Evolutionary conservation across 2,113 vertebrate species (phyloP), one percentile per base, ranked within the genome.

Genomic region (Diadophis punctatus): DNA sequence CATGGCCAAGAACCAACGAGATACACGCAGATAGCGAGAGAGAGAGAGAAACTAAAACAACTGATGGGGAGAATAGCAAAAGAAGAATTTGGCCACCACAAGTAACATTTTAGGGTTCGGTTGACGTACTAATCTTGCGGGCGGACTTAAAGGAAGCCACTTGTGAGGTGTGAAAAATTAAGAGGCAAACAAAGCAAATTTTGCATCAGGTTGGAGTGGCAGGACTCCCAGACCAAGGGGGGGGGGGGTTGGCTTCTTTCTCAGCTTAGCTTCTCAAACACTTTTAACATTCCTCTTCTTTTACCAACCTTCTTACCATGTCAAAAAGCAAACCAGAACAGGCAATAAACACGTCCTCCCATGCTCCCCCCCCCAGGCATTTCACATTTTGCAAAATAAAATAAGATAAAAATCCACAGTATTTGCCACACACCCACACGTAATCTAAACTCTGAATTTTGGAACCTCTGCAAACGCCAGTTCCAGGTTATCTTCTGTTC

Each of bases 121-220:
- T 95, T 97, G 95, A 92, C 96, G 96, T 97, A 96, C 96, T 97
- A 96, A 96, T 95, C 20, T 96, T 6, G 95, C 94, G 95, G 96
- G 95, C 93, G 93, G 93, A 94, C 95, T 96, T 97, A 95, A 97
- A 96, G 96, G 95, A 96, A 96, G 96, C 96, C 96, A 95, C 96
- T 96, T 95, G 94, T 95, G 94, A 96, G 96, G 74, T 92, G 43
- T 89, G 52, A 27, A 22, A 39, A 85, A 48, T 39, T 8, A 91
- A 92, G 22, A 39, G 8, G 34, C 80, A 1, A 34, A 39, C n/a
- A 7, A 0, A 3, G 91, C 91, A 93, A 43, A 3, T 9, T 58
- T 95, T 86, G 92, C 93, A 88, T 93, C 90, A 2, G 63, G 48
- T 90, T 27, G 52, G 92, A 95, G 95, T 96, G 94, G 96, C 90